phyloP scores from a whole-genome alignment of 2,888 invertebrate species.

The Lasius platythorax region DNA sequence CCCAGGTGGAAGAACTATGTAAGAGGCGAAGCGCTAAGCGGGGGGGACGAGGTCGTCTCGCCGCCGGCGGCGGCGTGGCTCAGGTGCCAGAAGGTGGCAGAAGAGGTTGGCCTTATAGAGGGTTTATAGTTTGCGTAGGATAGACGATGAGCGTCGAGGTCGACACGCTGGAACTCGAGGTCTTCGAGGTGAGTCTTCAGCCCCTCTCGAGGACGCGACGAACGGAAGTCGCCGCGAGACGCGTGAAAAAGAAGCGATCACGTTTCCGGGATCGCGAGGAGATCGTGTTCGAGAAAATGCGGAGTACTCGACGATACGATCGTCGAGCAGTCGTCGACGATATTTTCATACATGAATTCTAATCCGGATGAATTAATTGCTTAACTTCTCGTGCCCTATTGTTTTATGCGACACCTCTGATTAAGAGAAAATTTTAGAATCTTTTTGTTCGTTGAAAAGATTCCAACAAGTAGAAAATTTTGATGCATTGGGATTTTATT shows the following conservation, averaged over 20 bases:
- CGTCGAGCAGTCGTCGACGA: background rate
- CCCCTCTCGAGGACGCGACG: conserved; percentile 72
- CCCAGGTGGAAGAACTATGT: conserved; percentile 77
- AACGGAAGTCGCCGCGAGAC: conserved; percentile 66
- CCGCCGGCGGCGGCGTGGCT: conserved; percentile 71
- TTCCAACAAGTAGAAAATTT: background rate
- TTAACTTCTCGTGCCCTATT: conserved; percentile 2
- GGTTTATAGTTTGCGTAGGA: conserved; percentile 81
- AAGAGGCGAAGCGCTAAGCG: conserved; percentile 72
- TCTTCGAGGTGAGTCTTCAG: conserved; percentile 84
- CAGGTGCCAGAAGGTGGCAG: conserved; percentile 80
- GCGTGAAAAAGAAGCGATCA: background rate
- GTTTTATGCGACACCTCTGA: background rate
- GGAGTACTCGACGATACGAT: background rate
- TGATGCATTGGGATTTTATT: background rate
- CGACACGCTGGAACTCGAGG: conserved; percentile 85
- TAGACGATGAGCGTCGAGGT: conserved; percentile 84
- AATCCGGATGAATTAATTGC: conserved; percentile 25
- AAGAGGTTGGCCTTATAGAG: conserved; percentile 81
- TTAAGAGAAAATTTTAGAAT: background rate
- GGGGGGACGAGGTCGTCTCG: conserved; percentile 74
- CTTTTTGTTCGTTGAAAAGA: background rate
- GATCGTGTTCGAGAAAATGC: conserved; percentile 5
- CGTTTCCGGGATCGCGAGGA: background rate
- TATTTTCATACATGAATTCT: conserved; percentile 4